Percentiles rank a stretch among this genome's conserved stretches.
These are phyloP conservation scores for Synergus umbraculus DNA, from an alignment of 2,888 invertebrate species.

Conservation along the genomic window DNA sequence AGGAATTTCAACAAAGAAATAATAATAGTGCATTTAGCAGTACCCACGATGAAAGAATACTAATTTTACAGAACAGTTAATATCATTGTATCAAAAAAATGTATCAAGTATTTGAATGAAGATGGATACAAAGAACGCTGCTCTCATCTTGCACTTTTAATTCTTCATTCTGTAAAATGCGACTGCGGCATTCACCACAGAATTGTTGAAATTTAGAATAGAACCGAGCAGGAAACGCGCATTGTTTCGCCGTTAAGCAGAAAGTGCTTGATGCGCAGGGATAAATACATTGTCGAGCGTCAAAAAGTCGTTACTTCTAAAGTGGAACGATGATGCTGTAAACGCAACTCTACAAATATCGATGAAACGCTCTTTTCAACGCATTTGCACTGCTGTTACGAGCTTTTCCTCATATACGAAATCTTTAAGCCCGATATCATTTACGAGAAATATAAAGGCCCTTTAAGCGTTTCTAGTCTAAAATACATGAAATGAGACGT, in stretches of 20 bases:
- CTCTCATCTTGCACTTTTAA: constrained; percentile 24
- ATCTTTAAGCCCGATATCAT: constrained; percentile 11
- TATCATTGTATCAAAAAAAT: background rate
- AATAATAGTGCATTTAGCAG: too few relatives aligned
- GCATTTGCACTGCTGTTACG: background rate
- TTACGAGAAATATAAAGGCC: background rate
- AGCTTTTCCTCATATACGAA: background rate
- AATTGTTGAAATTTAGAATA: constrained; percentile 35
- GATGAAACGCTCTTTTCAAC: constrained; percentile 13
- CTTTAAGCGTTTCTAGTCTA: background rate
- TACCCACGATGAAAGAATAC: too few relatives aligned
- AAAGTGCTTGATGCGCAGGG: constrained; percentile 22
- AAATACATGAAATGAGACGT: background rate
- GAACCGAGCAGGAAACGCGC: constrained; percentile 23
- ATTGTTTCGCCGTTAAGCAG: constrained; percentile 18
- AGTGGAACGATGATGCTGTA: constrained; percentile 9
- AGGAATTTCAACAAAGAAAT: too few relatives aligned
- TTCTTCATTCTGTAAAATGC: constrained; percentile 21
- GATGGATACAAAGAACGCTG: constrained; percentile 6
- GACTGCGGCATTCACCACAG: constrained; percentile 29
- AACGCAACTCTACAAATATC: constrained; percentile 26
- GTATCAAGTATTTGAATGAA: background rate
- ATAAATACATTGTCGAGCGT: constrained; percentile 32
- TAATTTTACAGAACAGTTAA: too few relatives aligned
- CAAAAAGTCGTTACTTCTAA: constrained; percentile 23